A percentile compares a stretch with the other conserved stretches of the same genome.
These are phyloP conservation scores for Troides helena DNA, from an alignment of 2,888 invertebrate species.

Conservation along the genomic window DNA sequence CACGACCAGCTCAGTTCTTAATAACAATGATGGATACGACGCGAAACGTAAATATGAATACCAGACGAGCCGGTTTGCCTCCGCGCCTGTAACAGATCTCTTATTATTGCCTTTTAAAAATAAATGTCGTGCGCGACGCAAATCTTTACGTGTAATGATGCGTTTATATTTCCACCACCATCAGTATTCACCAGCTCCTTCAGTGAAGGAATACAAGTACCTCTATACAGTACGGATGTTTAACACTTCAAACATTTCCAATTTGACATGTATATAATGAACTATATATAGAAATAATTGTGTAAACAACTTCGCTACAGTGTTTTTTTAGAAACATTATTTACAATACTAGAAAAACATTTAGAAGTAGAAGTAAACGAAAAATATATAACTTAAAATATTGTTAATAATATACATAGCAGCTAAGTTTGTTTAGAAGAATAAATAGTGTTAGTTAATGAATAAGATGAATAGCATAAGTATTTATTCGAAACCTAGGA, in stretches of 20 bases:
- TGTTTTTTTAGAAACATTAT: too few species aligned
- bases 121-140: constrained; percentile 41
- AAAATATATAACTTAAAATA: too few species aligned
- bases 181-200: not conserved
- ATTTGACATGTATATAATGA: too few species aligned
- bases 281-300: too few species aligned
- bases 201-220: not conserved
- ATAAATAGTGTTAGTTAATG: too few species aligned
- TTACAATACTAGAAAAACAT: too few species aligned
- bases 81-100: constrained; percentile 53
- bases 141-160: constrained; percentile 30
- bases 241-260: not conserved
- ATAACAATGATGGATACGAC: constrained; percentile 39
- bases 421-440: too few species aligned
- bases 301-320: too few species aligned
- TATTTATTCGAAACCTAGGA: too few species aligned
- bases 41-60: constrained; percentile 39
- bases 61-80: constrained; percentile 55
- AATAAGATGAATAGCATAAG: too few species aligned
- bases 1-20: constrained; percentile 26
- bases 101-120: constrained; percentile 55
- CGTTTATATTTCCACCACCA: constrained; percentile 12
- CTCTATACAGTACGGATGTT: not conserved
- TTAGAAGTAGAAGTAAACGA: too few species aligned
- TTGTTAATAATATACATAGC: too few species aligned